phyloP scores from a whole-genome alignment of 2,113 vertebrate genomes.

The Labeo rohita region DNA sequence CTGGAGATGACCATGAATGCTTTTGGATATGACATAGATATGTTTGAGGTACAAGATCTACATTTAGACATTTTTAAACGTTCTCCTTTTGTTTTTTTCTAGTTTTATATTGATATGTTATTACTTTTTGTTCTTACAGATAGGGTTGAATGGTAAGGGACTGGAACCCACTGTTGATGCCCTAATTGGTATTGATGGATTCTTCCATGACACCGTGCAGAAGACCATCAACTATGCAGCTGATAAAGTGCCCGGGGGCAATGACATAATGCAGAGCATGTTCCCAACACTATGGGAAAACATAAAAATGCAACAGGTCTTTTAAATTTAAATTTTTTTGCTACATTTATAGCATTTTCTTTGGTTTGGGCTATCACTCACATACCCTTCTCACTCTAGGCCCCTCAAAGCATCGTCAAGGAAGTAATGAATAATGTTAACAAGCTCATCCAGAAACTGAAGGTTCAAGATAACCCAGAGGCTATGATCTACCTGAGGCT shows the following conservation, averaged over 20 bases:
- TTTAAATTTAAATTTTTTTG: slow-evolving; percentile 34
- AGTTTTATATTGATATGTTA: background rate
- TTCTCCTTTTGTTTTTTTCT: background rate
- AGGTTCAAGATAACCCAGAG: slow-evolving; percentile 79
- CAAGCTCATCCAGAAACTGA: slow-evolving; percentile 82
- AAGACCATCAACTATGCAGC: slow-evolving; percentile 88
- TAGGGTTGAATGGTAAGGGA: slow-evolving; percentile 89
- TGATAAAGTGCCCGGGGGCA: slow-evolving; percentile 82
- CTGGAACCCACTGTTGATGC: slow-evolving; percentile 91
- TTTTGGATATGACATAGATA: slow-evolving; percentile 82
- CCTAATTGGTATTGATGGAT: slow-evolving; percentile 88
- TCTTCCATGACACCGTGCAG: slow-evolving; percentile 88
- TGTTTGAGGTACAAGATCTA: slow-evolving; percentile 86
- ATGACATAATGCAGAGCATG: slow-evolving; percentile 78
- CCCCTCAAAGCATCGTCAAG: slow-evolving; percentile 78
- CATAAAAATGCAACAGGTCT: slow-evolving; percentile 74
- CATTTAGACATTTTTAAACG: background rate
- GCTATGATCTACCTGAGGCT: slow-evolving; percentile 89
- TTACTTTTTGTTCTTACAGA: slow-evolving; percentile 66
- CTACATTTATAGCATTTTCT: background rate
- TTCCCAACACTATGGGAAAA: slow-evolving; percentile 76
- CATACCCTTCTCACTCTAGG: slow-evolving; percentile 49
- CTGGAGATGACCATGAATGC: slow-evolving; percentile 87
- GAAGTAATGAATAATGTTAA: slow-evolving; percentile 80
- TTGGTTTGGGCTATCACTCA: background rate